Conservation (phyloP, 2,888 invertebrate genomes). For the Blastobasis lacticolella region DNA sequence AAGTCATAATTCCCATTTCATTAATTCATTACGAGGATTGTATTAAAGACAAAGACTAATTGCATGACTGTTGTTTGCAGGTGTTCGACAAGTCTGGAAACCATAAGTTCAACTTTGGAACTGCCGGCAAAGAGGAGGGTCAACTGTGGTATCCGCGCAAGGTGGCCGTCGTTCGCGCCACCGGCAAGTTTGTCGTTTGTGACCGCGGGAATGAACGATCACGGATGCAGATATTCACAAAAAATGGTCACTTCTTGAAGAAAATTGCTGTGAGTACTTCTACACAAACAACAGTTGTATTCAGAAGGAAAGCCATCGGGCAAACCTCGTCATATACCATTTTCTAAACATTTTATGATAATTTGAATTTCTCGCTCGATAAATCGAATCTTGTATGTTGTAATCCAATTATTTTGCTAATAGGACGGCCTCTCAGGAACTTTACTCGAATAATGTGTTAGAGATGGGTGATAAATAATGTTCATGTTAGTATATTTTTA, state of each 20-base stretch:
- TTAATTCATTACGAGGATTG: neutral
- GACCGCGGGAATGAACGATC: conserved; percentile 97
- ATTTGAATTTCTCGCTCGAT: no score
- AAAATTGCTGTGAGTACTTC: conserved; percentile 83
- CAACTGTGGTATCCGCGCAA: conserved; percentile 98
- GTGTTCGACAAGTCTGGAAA: conserved; percentile 95
- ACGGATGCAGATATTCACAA: conserved; percentile 97
- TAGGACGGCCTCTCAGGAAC: no score
- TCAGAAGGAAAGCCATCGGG: no score
- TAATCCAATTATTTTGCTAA: no score
- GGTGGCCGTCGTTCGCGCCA: conserved; percentile 91
- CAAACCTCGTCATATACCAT: no score
- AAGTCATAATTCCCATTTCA: neutral
- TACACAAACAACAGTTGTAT: no score
- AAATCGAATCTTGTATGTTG: no score
- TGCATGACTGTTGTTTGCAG: conserved; percentile 49
- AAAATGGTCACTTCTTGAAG: conserved; percentile 95
- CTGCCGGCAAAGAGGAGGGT: conserved; percentile 95
- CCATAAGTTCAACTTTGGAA: conserved; percentile 95
- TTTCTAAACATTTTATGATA: no score
- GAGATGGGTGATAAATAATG: no score
- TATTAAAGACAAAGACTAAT: neutral
- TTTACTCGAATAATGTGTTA: no score
- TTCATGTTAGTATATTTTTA: no score
- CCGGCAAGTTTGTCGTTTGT: conserved; percentile 95